phyloP scores from a whole-genome alignment of 2,797 vertebrate species.

The Bovichtus diacanthus region DNA sequence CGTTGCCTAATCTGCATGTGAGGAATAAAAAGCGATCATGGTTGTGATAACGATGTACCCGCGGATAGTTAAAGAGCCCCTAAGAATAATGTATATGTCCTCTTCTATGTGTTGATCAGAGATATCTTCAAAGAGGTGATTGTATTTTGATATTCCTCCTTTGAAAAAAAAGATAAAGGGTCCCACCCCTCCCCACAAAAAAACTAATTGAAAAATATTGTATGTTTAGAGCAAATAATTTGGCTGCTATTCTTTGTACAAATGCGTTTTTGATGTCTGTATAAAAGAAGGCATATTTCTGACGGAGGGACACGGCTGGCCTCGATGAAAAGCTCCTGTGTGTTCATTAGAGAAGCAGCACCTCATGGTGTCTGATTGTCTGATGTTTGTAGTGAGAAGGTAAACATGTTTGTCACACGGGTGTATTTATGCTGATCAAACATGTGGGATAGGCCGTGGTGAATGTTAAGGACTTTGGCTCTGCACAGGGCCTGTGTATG shows the following conservation, averaged over 20 bases:
- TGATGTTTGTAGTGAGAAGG: constrained; percentile 78
- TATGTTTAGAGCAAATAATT: constrained; percentile 67
- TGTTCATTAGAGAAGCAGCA: constrained; percentile 81
- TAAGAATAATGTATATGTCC: constrained; percentile 62
- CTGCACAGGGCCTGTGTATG: constrained; percentile 18
- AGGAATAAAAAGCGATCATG: constrained; percentile 49
- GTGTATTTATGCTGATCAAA: constrained; percentile 79
- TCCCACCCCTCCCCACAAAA: constrained; percentile 2
- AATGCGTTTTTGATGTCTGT: constrained; percentile 67
- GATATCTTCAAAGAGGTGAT: constrained; percentile 69
- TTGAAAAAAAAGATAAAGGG: constrained; percentile 65
- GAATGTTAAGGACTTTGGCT: constrained; percentile 72
- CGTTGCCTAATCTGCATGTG: constrained; percentile 61
- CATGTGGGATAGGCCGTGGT: constrained; percentile 44
- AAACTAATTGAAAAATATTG: constrained; percentile 66
- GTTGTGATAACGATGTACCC: constrained; percentile 63
- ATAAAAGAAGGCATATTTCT: constrained; percentile 56
- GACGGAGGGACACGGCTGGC: constrained; percentile 42
- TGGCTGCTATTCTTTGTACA: constrained; percentile 53
- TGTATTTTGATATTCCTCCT: constrained; percentile 62
- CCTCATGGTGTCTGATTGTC: constrained; percentile 74
- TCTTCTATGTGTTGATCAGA: constrained; percentile 65
- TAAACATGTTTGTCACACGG: constrained; percentile 80
- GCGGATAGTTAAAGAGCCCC: constrained; percentile 51
- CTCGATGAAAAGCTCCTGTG: constrained; percentile 71